phyloP scores from a whole-genome alignment of 1,140 invertebrate genomes.

The Drosophila santomea region DNA sequence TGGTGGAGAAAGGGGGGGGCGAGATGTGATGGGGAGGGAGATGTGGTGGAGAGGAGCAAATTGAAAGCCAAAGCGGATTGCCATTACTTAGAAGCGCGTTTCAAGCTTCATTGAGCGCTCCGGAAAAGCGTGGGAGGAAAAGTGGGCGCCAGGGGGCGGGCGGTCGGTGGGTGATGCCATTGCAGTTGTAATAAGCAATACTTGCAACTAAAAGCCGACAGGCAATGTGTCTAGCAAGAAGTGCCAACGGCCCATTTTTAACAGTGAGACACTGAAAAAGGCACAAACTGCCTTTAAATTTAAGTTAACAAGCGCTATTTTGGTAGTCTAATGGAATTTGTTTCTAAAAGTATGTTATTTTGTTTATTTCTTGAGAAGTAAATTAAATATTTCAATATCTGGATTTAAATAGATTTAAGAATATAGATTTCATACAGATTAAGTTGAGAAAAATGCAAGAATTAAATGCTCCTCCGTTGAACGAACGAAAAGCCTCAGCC shows the following conservation, averaged over 20 bases:
- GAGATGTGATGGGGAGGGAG: no score
- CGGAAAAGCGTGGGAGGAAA: conserved; percentile 7
- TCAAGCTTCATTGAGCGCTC: conserved; percentile 60
- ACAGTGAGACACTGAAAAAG: not conserved
- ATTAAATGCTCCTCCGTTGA: not conserved
- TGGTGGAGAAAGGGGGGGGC: not conserved
- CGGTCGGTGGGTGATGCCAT: not conserved
- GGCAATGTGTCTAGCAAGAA: conserved; percentile 1
- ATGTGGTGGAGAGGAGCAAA: conserved; percentile 33
- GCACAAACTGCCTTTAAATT: not conserved
- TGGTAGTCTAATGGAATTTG: no score
- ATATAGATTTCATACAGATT: no score
- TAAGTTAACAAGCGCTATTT: no score
- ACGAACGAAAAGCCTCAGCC: not conserved
- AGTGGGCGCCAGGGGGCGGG: not conserved
- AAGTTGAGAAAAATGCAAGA: not conserved
- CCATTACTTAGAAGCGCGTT: conserved; percentile 70
- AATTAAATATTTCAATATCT: no score
- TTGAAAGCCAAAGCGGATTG: conserved; percentile 72
- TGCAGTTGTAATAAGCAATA: conserved; percentile 35
- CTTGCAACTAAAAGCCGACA: conserved; percentile 12
- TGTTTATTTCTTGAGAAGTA: no score
- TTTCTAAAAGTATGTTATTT: no score
- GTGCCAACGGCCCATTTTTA: not conserved
- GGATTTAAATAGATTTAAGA: no score